Evolutionary conservation across 2,888 invertebrate species (phyloP).

Genomic region (Cheilosia impressa): DNA sequence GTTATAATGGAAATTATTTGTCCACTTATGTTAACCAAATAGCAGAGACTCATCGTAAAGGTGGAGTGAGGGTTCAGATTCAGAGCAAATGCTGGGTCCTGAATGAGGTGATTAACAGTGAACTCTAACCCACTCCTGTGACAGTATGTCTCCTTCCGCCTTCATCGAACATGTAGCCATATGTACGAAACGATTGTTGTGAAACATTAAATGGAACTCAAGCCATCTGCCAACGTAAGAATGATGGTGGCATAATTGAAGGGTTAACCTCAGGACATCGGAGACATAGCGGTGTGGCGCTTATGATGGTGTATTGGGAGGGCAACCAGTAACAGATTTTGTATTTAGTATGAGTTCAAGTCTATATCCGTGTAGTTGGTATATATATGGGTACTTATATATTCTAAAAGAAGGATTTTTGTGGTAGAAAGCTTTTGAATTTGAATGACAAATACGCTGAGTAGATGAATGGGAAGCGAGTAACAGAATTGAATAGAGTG

Average conservation of each 20-base stretch:
- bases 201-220: conserved; percentile 49
- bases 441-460: conserved; percentile 24
- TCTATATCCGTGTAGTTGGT: too few species aligned
- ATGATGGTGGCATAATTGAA: conserved; percentile 67
- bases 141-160: background rate
- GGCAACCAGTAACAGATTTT: background rate
- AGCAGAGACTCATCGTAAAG: conserved; percentile 4
- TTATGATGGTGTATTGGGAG: conserved; percentile 5
- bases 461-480: background rate
- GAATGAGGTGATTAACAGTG: conserved; percentile 59
- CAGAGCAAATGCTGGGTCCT: conserved; percentile 24
- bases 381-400: too few species aligned
- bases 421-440: conserved; percentile 6
- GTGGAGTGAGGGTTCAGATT: conserved; percentile 11
- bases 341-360: background rate
- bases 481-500: background rate
- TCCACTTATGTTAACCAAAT: conserved; percentile 57
- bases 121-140: conserved; percentile 29
- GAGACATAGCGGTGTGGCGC: conserved; percentile 18
- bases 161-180: conserved; percentile 26
- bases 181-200: conserved; percentile 46
- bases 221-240: conserved; percentile 54
- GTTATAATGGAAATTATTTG: conserved; percentile 67
- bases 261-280: conserved; percentile 65
- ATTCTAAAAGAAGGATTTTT: conserved; percentile 11